These are phyloP conservation scores for Lagorchestes hirsutus DNA, from an alignment of 2,797 vertebrate genomes.

Conservation along the genomic window DNA sequence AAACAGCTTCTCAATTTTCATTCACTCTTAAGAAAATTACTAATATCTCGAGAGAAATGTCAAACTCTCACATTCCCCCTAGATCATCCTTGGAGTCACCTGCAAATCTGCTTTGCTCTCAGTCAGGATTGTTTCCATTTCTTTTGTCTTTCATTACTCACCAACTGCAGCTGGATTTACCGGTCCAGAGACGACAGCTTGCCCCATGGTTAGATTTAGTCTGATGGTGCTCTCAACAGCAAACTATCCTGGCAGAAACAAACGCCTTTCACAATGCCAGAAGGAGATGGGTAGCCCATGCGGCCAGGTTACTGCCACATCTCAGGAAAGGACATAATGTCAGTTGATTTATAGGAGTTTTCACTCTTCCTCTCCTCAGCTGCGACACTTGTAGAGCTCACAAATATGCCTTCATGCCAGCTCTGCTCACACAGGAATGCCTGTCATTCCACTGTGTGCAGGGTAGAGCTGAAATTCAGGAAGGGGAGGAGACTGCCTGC, in stretches of 20 bases:
- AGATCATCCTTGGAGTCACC: slow-evolving; percentile 69
- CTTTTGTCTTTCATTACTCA: slow-evolving; percentile 85
- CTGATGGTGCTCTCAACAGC: slow-evolving; percentile 73
- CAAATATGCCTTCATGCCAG: slow-evolving; percentile 86
- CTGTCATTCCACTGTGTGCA: slow-evolving; percentile 93
- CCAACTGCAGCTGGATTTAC: slow-evolving; percentile 85
- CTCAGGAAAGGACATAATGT: slow-evolving; percentile 76
- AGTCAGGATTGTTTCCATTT: slow-evolving; percentile 68
- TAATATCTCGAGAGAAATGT: slow-evolving; percentile 54
- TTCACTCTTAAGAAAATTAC: slow-evolving; percentile 63
- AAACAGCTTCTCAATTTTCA: slow-evolving; percentile 58
- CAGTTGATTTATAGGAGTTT: background rate
- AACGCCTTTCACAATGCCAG: slow-evolving; percentile 60
- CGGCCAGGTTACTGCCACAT: slow-evolving; percentile 44
- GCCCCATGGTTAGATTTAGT: slow-evolving; percentile 84
- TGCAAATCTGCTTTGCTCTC: slow-evolving; percentile 66
- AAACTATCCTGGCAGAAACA: slow-evolving; percentile 60
- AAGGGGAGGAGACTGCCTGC: slow-evolving; percentile 85
- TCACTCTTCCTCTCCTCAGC: slow-evolving; percentile 55
- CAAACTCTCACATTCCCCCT: slow-evolving; percentile 68
- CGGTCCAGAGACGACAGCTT: slow-evolving; percentile 86
- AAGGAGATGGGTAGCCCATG: background rate
- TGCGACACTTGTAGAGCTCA: slow-evolving; percentile 79
- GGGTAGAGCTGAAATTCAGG: slow-evolving; percentile 88
- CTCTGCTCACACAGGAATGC: slow-evolving; percentile 91